Base-by-base conservation (phyloP, 37 sponge, comb jelly and placozoan species). In the Cliona cf. orientalis region DNA sequence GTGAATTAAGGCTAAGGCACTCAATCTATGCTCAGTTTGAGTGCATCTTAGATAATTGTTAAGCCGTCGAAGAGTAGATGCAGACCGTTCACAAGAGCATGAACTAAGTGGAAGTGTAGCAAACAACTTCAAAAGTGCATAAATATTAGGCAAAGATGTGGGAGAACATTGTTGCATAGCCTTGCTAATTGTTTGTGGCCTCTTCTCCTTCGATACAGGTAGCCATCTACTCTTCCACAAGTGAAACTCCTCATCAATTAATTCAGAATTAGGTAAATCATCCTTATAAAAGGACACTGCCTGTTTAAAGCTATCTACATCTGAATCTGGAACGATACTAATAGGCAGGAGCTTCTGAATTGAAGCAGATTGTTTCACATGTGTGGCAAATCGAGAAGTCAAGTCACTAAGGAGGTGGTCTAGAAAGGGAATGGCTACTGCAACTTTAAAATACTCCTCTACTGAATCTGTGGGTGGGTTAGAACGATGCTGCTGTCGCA, bases 371-470 rank as follows among this genome's bases (percentile, higher is more conserved):
- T 66, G 70, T 65, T 73, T 80, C 2, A 36, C 21, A 66, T 80
- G 81, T n/a, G 36, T 66, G 61, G 41, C 69, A 74, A 87, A 87
- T 57, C 88, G 39, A 42, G 60, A 67, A 19, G 69, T 21, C 11
- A 87, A 11, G 25, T 74, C 88, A 74, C 35, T 74, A 28, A 75
- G 64, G n/a, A 87, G 53, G 33, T 86, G 88, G 63, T 87, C 81
- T 75, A 80, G 81, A 86, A 87, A 80, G 38, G 88, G 88, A 66
- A 87, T 87, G 14, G 70, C 55, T 25, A 87, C 44, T 57, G 80
- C 55, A 26, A 14, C 7, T 41, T 80, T 80, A n/a, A 72, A 80
- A 55, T 86, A 79, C 44, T 86, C 68, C 22, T 79, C 58, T 22
- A 73, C 80, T 66, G 80, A 79, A 0, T 40, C 35, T 21, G 57